phyloP scores from a whole-genome alignment of 2,888 invertebrate genomes.

The Pterostichus niger region DNA sequence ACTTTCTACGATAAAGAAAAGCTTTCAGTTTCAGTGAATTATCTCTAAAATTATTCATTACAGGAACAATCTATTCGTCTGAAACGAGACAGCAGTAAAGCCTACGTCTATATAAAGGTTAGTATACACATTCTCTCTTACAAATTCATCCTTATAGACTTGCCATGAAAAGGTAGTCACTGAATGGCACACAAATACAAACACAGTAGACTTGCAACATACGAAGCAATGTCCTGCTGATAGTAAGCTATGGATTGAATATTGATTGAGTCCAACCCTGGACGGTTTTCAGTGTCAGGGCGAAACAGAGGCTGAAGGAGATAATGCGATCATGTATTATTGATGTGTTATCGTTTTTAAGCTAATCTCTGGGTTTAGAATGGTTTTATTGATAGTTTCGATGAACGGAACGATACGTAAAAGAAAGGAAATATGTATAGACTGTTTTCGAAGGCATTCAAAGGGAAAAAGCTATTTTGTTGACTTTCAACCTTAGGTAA shows the following conservation, averaged over 20 bases:
- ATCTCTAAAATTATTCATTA: neutral
- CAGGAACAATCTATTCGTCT: constrained; percentile 65
- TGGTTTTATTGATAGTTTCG: neutral
- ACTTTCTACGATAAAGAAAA: too few species aligned
- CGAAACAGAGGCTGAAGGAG: neutral
- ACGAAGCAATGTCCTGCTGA: neutral
- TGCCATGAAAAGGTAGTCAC: too few species aligned
- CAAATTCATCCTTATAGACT: too few species aligned
- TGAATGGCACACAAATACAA: too few species aligned
- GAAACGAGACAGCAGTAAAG: constrained; percentile 74
- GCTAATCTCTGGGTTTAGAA: constrained; percentile 1
- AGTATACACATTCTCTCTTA: too few species aligned
- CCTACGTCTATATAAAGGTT: constrained; percentile 76
- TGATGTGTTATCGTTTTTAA: neutral
- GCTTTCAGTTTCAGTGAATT: too few species aligned
- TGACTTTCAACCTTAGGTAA: too few species aligned
- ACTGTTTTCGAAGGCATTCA: too few species aligned
- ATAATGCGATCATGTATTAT: constrained; percentile 19
- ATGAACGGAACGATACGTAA: too few species aligned
- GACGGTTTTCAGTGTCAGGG: neutral
- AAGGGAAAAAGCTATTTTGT: too few species aligned
- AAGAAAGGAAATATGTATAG: too few species aligned
- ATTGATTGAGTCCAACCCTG: constrained; percentile 28
- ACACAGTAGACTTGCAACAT: too few species aligned
- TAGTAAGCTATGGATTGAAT: constrained; percentile 11